Evolutionary conservation across 2,113 vertebrate genomes (phyloP), one percentile per base, ranked within the genome.

Genomic region (Variabilichromis moorii): DNA sequence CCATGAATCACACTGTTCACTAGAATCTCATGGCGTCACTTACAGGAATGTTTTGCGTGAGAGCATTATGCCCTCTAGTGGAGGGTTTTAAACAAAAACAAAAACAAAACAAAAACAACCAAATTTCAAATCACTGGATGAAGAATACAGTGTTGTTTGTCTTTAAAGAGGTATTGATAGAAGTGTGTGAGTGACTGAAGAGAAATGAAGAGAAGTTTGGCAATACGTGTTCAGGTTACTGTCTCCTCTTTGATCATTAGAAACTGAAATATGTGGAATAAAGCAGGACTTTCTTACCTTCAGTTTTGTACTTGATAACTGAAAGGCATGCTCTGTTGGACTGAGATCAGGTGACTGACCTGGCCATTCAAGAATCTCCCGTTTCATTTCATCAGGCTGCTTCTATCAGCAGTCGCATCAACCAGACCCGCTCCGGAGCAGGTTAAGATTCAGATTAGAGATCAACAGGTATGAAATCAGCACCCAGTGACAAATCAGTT

Each of bases 21-120:
- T 82, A 2, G 33, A 86, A 68, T 45, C 57, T 3, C 26, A 78
- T 80, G 80, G 76, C 57, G 81, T 91, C 86, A 84, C 19, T 83
- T 84, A 80, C 85, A 59, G 57, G 82, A 79, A 84, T 47, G 7
- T 68, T n/a, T 81, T 87, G 71, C 7, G 45, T 73, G 81, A 57
- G 51, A 50, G 2, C 35, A 79, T 21, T 6, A 1, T 9, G 87
- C 87, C 89, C 80, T 76, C 92, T 95, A 68, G 81, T 83, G 95
- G 85, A 51, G 10, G 10, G 57, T 31, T 37, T 13, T 40, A 42
- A 24, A 6, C 4, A 3, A 66, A 31, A 24, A 6, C 4, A 3
- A 66, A 31, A 24, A 6, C 7, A 3, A 42, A 24, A 6, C 7
- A 3, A 66, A 33, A 8, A 3, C 11, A 40, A 24, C 13, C 24